These are phyloP conservation scores for Paraplagusia blochii DNA, from an alignment of 2,113 vertebrate genomes.

Conservation along the genomic window DNA sequence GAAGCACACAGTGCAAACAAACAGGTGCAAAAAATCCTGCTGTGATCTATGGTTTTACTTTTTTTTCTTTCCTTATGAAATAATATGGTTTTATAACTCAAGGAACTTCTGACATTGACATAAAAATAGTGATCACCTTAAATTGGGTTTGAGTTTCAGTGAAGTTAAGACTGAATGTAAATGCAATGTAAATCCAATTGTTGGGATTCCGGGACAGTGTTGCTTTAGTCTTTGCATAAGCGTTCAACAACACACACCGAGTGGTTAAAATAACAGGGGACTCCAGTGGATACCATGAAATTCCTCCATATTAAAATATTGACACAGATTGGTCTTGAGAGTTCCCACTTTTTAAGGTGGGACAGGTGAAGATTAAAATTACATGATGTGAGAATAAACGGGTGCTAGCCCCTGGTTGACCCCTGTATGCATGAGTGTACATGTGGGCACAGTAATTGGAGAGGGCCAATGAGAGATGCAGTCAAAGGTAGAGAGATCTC, in stretches of 20 bases:
- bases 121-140: no score
- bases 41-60: no score
- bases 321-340: constrained; percentile 41
- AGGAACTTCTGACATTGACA: no score
- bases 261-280: constrained; percentile 5
- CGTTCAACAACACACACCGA: constrained; percentile 18
- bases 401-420: constrained; percentile 54
- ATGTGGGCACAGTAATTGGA: constrained; percentile 32
- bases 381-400: constrained; percentile 36
- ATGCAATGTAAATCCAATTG: neutral
- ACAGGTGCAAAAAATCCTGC: no score
- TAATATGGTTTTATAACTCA: no score
- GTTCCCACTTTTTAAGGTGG: constrained; percentile 35
- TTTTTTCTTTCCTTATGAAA: no score
- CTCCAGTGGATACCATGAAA: constrained; percentile 4
- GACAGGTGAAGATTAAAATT: constrained; percentile 32
- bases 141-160: no score
- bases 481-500: constrained; percentile 49
- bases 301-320: constrained; percentile 54
- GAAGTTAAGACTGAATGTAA: no score
- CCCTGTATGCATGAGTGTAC: constrained; percentile 19
- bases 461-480: constrained; percentile 32
- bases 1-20: no score
- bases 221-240: constrained; percentile 3
- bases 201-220: neutral